Evolutionary conservation across 2,888 invertebrate genomes (phyloP).

Genomic region (Drosophila tanythrix): DNA sequence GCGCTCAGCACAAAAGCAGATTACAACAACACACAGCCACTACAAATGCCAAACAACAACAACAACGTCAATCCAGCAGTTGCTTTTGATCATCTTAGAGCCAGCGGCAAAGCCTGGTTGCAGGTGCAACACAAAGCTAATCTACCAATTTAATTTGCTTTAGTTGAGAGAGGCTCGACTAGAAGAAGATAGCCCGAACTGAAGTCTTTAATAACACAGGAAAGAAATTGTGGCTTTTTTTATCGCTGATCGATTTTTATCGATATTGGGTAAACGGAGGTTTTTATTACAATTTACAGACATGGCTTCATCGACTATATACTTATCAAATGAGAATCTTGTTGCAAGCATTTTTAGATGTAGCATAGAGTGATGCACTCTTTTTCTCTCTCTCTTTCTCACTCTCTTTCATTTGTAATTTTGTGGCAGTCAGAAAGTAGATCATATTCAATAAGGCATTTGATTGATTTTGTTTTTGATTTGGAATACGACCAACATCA

Average conservation of each 20-base stretch:
- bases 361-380: background rate
- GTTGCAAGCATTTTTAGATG: background rate
- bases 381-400: background rate
- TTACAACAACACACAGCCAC: constrained; percentile 16
- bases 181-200: too few relatives aligned
- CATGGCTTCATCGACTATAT: too few relatives aligned
- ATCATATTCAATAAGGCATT: background rate
- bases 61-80: background rate
- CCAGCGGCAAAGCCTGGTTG: background rate
- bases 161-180: background rate
- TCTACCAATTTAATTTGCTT: background rate
- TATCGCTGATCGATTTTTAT: background rate
- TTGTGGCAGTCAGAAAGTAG: background rate
- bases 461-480: background rate
- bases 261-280: background rate
- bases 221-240: background rate
- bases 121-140: constrained; percentile 10
- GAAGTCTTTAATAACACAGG: background rate
- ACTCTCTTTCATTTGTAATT: background rate
- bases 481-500: background rate
- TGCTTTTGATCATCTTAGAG: background rate
- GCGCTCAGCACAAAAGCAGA: constrained; percentile 19
- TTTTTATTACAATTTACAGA: background rate
- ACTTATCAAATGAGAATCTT: too few relatives aligned
- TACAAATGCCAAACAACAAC: constrained; percentile 1